phyloP scores from a whole-genome alignment of 2,888 invertebrate species.

The Tribolium freemani region DNA sequence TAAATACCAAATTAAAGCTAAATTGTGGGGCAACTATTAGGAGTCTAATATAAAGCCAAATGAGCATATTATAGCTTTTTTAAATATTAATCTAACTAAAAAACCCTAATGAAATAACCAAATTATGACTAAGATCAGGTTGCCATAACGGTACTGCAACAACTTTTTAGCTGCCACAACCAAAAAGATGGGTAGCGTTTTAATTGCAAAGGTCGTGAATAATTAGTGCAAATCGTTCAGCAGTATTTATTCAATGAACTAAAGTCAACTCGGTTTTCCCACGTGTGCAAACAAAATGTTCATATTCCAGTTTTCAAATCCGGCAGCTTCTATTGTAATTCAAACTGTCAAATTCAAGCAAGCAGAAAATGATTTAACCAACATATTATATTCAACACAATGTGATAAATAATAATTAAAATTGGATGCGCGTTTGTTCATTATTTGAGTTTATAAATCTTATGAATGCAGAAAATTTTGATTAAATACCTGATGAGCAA shows the following conservation, averaged over 20 bases:
- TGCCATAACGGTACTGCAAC: no score
- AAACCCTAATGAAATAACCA: no score
- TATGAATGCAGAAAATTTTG: conserved; percentile 24
- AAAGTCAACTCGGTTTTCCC: conserved; percentile 2
- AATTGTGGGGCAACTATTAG: no score
- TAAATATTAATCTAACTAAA: no score
- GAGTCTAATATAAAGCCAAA: no score
- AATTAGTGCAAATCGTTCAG: neutral
- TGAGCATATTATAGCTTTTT: no score
- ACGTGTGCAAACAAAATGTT: conserved; percentile 34
- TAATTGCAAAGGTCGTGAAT: neutral
- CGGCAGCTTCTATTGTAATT: conserved; percentile 37
- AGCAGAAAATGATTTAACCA: conserved; percentile 34
- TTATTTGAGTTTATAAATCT: conserved; percentile 10
- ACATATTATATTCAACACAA: neutral
- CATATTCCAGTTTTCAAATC: conserved; percentile 37
- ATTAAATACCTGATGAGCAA: conserved; percentile 38
- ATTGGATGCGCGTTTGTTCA: neutral
- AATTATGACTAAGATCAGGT: no score
- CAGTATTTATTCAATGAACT: neutral
- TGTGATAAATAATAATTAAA: conserved; percentile 30
- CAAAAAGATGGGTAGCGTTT: no score
- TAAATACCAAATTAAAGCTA: no score
- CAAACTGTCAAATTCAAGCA: conserved; percentile 38
- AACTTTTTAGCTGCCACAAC: no score